These are phyloP conservation scores for Gadus macrocephalus DNA, from an alignment of 2,113 vertebrate genomes.

Conservation along the genomic window DNA sequence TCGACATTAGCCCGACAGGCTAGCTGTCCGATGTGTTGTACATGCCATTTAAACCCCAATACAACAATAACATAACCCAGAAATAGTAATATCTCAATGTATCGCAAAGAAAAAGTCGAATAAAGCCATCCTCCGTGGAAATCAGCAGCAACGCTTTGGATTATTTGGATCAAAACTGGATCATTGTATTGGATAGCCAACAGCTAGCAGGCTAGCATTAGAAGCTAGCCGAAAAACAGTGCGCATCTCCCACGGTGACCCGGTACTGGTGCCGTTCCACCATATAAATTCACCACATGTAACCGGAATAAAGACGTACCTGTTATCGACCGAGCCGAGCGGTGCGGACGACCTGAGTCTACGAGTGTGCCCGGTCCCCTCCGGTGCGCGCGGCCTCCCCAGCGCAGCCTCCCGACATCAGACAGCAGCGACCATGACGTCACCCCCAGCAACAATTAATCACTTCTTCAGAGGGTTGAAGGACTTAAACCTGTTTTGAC, in stretches of 20 bases:
- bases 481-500: neutral
- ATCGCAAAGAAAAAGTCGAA: neutral
- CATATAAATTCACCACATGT: neutral
- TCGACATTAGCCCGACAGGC: conserved; percentile 51
- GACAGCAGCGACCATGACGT: conserved; percentile 72
- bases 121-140: no score
- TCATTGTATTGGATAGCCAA: conserved; percentile 2
- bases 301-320: conserved; percentile 35
- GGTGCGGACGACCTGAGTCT: conserved; percentile 58
- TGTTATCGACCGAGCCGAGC: conserved; percentile 37
- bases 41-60: conserved; percentile 34
- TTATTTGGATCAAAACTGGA: no score
- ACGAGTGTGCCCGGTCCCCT: conserved; percentile 51
- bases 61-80: conserved; percentile 8
- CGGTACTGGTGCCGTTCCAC: conserved; percentile 10
- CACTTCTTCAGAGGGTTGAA: conserved; percentile 8
- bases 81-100: neutral
- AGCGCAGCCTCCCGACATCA: conserved; percentile 58
- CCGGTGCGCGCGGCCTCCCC: conserved; percentile 65
- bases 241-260: conserved; percentile 29
- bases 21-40: conserved; percentile 36
- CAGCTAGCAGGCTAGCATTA: conserved; percentile 49
- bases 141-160: no score
- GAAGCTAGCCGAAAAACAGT: conserved; percentile 30
- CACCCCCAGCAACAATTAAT: conserved; percentile 53